Percentiles rank a stretch among this genome's conserved stretches.
Evolutionary conservation across 2,797 vertebrate genomes (phyloP).

Genomic region (Astyanax mexicanus): DNA sequence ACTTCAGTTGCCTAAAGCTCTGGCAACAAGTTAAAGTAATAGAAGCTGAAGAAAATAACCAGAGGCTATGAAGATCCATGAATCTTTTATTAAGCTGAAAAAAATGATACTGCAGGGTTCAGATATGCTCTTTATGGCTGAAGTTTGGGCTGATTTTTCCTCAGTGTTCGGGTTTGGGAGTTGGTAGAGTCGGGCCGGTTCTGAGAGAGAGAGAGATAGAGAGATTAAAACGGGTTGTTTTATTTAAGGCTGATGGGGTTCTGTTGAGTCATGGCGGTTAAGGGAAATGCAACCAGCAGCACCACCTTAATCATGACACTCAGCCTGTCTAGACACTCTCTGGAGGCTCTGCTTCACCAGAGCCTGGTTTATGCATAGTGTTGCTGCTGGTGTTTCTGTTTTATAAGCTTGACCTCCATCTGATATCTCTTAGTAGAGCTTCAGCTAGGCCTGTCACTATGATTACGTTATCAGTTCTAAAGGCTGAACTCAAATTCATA

Average conservation of each 20-base stretch:
- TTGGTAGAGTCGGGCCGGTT: constrained; percentile 32
- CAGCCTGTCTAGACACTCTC: constrained; percentile 20
- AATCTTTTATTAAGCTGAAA: not conserved
- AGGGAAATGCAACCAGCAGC: constrained; percentile 15
- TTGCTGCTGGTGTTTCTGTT: not conserved
- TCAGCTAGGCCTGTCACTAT: too few relatives aligned
- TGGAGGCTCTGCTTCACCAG: not conserved
- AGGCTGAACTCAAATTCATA: too few relatives aligned
- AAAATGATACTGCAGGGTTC: not conserved
- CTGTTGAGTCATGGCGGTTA: constrained; percentile 43
- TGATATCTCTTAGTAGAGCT: constrained; percentile 3
- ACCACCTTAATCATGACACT: constrained; percentile 18
- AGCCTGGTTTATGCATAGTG: not conserved
- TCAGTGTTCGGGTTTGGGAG: not conserved
- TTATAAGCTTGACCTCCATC: not conserved
- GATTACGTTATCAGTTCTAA: too few relatives aligned
- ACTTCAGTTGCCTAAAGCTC: too few relatives aligned
- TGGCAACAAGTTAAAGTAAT: not conserved
- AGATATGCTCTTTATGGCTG: not conserved
- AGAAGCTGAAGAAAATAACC: not conserved
- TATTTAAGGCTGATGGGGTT: constrained; percentile 1
- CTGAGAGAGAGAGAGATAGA: constrained; percentile 37
- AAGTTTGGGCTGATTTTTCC: not conserved
- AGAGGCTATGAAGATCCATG: not conserved
- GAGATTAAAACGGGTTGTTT: constrained; percentile 11